These are phyloP conservation scores for Myotis myotis DNA, from an alignment of 2,797 vertebrate species.

Conservation along the genomic window DNA sequence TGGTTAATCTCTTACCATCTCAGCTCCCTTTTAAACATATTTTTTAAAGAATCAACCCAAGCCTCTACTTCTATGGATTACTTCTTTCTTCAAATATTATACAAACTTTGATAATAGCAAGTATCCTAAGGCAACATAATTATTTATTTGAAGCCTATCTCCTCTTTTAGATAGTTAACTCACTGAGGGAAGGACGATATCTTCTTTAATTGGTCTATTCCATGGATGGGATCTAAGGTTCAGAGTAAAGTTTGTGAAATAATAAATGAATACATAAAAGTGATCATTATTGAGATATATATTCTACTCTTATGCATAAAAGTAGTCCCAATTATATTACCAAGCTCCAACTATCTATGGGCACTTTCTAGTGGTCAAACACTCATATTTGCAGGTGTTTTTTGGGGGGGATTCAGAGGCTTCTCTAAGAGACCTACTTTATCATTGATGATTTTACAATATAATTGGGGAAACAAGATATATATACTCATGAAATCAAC, in stretches of 20 bases:
- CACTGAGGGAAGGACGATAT: neutral
- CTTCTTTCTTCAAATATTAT: neutral
- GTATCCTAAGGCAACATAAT: neutral
- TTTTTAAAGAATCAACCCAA: neutral
- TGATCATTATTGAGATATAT: neutral
- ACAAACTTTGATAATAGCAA: neutral
- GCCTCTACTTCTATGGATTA: neutral
- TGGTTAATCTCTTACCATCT: no score
- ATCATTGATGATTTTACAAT: neutral
- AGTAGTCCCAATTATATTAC: neutral
- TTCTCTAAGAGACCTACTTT: neutral
- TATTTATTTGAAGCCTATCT: neutral
- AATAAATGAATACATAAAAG: slow-evolving; percentile 12
- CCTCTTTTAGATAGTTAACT: neutral
- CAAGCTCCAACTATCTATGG: neutral
- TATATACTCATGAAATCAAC: neutral
- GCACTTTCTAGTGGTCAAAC: neutral
- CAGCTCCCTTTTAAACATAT: neutral
- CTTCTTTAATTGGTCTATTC: neutral
- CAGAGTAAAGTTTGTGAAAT: neutral
- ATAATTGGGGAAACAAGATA: neutral
- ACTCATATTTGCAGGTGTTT: neutral
- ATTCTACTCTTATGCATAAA: neutral
- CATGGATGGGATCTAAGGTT: neutral
- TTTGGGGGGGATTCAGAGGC: neutral